These are phyloP conservation scores for Notodonta dromedarius DNA, from an alignment of 2,888 invertebrate genomes.

Conservation along the genomic window DNA sequence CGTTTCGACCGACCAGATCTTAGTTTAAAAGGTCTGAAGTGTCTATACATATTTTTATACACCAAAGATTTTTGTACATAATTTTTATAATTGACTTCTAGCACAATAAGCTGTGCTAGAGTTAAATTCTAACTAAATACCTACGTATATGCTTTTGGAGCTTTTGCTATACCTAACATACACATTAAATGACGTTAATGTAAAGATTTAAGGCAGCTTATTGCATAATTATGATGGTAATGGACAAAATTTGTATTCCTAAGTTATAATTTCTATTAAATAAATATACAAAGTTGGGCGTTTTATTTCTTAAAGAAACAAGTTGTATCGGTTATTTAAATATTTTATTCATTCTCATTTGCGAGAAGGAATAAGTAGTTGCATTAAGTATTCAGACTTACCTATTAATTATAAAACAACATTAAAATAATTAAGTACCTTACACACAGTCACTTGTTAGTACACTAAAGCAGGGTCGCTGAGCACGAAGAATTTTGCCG, in stretches of 20 bases:
- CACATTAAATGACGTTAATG: slow-evolving; percentile 58
- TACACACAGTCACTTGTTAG: background rate
- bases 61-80: slow-evolving; percentile 80
- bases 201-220: slow-evolving; percentile 73
- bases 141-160: slow-evolving; percentile 64
- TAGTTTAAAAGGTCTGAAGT: slow-evolving; percentile 73
- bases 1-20: slow-evolving; percentile 84
- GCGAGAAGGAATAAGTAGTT: background rate
- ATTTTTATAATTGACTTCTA: slow-evolving; percentile 57
- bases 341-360: slow-evolving; percentile 16
- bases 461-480: too few species aligned
- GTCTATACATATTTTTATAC: slow-evolving; percentile 78
- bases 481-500: too few species aligned
- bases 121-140: slow-evolving; percentile 58
- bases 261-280: slow-evolving; percentile 76
- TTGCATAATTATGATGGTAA: slow-evolving; percentile 68
- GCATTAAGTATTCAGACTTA: background rate
- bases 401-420: background rate
- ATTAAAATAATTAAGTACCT: background rate
- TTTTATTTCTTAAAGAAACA: slow-evolving; percentile 46
- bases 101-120: slow-evolving; percentile 66
- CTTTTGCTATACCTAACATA: slow-evolving; percentile 73
- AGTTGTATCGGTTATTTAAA: slow-evolving; percentile 12
- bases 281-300: slow-evolving; percentile 54
- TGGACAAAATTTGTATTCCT: slow-evolving; percentile 57